Evolutionary conservation across 2,888 invertebrate species (phyloP).

Genomic region (Phymatocera aterrima): DNA sequence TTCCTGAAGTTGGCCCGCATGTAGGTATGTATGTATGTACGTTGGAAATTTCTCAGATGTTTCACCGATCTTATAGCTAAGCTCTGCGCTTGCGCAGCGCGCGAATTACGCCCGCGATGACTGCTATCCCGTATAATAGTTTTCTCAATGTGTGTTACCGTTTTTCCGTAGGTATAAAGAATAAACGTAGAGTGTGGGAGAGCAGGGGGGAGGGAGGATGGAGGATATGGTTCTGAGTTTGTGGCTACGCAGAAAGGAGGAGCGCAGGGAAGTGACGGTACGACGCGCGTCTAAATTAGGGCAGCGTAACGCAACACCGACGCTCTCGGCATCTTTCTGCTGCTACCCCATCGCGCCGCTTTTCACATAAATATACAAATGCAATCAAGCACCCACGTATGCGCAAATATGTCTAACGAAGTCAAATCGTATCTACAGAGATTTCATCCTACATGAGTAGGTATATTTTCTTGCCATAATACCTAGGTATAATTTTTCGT

Average conservation of each 20-base stretch:
- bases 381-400: no score
- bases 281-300: slow-evolving; percentile 72
- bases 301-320: slow-evolving; percentile 74
- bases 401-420: no score
- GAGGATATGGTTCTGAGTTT: background rate
- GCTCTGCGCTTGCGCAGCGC: background rate
- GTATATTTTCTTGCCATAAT: no score
- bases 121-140: background rate
- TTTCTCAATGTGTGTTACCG: no score
- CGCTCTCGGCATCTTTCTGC: slow-evolving; percentile 47
- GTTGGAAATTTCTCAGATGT: no score
- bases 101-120: background rate
- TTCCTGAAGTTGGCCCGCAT: no score
- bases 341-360: slow-evolving; percentile 34
- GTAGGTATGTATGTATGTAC: background rate
- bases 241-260: background rate
- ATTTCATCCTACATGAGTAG: no score
- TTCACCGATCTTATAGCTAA: no score
- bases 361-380: background rate
- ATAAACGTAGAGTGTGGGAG: background rate
- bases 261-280: slow-evolving; percentile 15
- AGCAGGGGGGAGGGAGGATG: background rate
- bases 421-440: background rate
- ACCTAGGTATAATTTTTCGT: no score
- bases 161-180: background rate